phyloP scores from a whole-genome alignment of 2,888 invertebrate species.

The Lycia hirtaria region DNA sequence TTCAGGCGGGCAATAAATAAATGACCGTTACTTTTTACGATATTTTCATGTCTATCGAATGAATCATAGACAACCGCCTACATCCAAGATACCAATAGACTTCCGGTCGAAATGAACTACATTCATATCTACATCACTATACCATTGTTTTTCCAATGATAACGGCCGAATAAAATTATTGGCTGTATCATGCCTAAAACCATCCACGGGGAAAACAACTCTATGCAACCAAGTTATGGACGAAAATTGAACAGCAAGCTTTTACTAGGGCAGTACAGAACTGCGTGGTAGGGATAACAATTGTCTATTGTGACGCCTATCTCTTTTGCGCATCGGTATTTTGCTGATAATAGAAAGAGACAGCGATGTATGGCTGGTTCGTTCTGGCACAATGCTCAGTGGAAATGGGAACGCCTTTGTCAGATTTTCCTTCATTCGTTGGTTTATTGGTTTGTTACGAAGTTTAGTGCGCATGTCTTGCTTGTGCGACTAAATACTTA shows the following conservation, averaged over 20 bases:
- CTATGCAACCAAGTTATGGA: conserved; percentile 41
- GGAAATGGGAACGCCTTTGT: conserved; percentile 71
- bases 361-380: conserved; percentile 49
- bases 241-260: conserved; percentile 53
- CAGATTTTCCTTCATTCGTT: conserved; percentile 76
- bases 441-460: conserved; percentile 52
- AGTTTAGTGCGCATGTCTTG: conserved; percentile 65
- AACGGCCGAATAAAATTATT: conserved; percentile 81
- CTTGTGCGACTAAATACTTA: conserved; percentile 33
- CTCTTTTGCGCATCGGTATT: conserved; percentile 76
- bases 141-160: conserved; percentile 81
- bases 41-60: conserved; percentile 35
- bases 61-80: conserved; percentile 49
- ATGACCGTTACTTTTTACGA: conserved; percentile 19
- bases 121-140: conserved; percentile 61
- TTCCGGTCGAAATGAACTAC: conserved; percentile 55
- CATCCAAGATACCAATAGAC: conserved; percentile 57
- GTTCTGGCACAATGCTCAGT: conserved; percentile 68
- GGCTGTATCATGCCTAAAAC: conserved; percentile 54
- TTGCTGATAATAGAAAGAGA: conserved; percentile 64
- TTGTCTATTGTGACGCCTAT: conserved; percentile 83
- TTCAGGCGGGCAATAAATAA: conserved; percentile 33
- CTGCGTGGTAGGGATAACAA: conserved; percentile 79
- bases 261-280: conserved; percentile 66
- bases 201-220: conserved; percentile 48